A percentile compares a stretch with the other conserved stretches of the same genome.
Conservation (phyloP, 1,140 invertebrate genomes). For the Drosophila tani region DNA sequence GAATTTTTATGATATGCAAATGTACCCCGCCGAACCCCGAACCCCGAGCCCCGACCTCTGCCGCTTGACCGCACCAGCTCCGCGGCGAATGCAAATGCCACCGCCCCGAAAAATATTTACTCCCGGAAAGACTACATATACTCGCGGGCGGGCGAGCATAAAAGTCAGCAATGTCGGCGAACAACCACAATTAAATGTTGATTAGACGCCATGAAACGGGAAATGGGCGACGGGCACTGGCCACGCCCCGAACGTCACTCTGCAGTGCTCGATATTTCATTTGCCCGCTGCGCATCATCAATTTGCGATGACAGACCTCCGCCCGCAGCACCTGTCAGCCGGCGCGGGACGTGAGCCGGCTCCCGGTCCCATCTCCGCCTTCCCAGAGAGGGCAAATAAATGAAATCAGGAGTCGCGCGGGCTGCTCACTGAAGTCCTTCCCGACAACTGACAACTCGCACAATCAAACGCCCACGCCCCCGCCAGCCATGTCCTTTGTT, state of each 20-base stretch:
- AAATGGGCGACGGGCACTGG: not conserved
- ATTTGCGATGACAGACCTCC: slow-evolving; percentile 46
- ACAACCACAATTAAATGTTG: slow-evolving; percentile 64
- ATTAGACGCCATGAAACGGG: slow-evolving; percentile 35
- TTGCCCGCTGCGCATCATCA: slow-evolving; percentile 36
- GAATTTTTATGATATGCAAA: slow-evolving; percentile 83
- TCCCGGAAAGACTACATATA: slow-evolving; percentile 25
- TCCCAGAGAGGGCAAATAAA: slow-evolving; percentile 43
- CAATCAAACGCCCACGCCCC: slow-evolving; percentile 19
- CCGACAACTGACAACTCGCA: slow-evolving; percentile 18
- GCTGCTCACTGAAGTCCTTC: slow-evolving; percentile 24
- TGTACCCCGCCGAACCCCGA: slow-evolving; percentile 10
- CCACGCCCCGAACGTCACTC: slow-evolving; percentile 19
- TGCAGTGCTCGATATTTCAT: slow-evolving; percentile 33
- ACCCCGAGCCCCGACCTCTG: not conserved
- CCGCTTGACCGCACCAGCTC: slow-evolving; percentile 29
- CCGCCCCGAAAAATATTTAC: slow-evolving; percentile 54
- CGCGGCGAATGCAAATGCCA: slow-evolving; percentile 33
- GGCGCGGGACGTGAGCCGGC: slow-evolving; percentile 1
- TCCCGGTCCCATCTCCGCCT: not conserved
- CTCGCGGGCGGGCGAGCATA: slow-evolving; percentile 13
- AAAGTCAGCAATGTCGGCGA: slow-evolving; percentile 38
- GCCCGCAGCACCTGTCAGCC: slow-evolving; percentile 22
- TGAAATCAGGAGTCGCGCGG: slow-evolving; percentile 46
- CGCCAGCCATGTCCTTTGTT: slow-evolving; percentile 1